Evolutionary conservation across 2,113 vertebrate species (phyloP).

Genomic region (Sinocyclocheilus rhinocerous): DNA sequence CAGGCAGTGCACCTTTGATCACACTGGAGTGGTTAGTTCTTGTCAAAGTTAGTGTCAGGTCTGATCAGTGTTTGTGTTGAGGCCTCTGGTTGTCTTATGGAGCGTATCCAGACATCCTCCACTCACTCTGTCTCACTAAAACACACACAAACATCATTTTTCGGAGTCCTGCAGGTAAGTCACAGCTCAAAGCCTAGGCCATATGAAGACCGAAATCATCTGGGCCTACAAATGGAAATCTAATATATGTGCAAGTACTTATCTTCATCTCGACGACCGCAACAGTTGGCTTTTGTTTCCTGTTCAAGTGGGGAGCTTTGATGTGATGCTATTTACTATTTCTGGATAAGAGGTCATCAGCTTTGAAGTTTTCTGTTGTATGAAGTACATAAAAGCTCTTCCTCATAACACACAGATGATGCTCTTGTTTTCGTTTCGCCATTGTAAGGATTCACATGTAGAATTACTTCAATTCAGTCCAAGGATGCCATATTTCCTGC

Average conservation of each 20-base stretch:
- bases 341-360: neutral
- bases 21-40: slow-evolving; percentile 8
- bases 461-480: neutral
- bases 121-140: neutral
- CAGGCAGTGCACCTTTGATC: slow-evolving; percentile 11
- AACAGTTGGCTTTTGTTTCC: slow-evolving; percentile 32
- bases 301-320: slow-evolving; percentile 5
- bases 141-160: slow-evolving; percentile 20
- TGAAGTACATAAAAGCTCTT: neutral
- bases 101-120: slow-evolving; percentile 21
- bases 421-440: neutral
- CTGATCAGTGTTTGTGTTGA: slow-evolving; percentile 39
- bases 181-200: neutral
- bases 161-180: slow-evolving; percentile 8
- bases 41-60: slow-evolving; percentile 43
- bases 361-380: slow-evolving; percentile 27
- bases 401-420: slow-evolving; percentile 9
- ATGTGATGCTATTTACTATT: slow-evolving; percentile 1
- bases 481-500: neutral
- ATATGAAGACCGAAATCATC: neutral
- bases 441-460: slow-evolving; percentile 6
- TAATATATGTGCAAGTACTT: neutral
- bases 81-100: slow-evolving; percentile 27
- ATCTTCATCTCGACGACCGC: neutral
- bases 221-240: neutral